phyloP scores from a whole-genome alignment of 2,888 invertebrate species.

The Gryllus longicercus region DNA sequence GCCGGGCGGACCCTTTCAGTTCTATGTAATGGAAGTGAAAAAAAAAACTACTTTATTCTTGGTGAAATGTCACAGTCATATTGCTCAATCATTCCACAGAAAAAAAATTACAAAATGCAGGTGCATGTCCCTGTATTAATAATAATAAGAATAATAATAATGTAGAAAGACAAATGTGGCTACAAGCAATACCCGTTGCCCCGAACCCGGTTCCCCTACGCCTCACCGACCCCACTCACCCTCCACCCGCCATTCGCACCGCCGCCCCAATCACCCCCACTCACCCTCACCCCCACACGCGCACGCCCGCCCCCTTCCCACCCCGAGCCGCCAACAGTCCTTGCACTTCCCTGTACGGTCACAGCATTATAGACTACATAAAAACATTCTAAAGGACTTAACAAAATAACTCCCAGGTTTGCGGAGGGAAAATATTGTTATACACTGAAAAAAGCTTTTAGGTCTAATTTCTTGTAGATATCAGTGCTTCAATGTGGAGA shows the following conservation, averaged over 20 bases:
- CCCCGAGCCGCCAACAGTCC: not conserved
- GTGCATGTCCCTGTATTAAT: not conserved
- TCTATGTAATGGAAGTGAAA: not conserved
- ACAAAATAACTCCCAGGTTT: slow-evolving; percentile 29
- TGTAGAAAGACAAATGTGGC: slow-evolving; percentile 30
- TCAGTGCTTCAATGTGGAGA: slow-evolving; percentile 35
- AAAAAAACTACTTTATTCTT: slow-evolving; percentile 27
- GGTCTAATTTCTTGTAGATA: slow-evolving; percentile 33
- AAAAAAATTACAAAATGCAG: slow-evolving; percentile 24
- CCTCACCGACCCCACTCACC: not conserved
- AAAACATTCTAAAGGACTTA: slow-evolving; percentile 33
- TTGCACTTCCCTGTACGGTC: slow-evolving; percentile 3
- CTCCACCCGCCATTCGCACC: not conserved
- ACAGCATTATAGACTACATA: slow-evolving; percentile 32
- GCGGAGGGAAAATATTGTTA: slow-evolving; percentile 31
- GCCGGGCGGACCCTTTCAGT: not conserved
- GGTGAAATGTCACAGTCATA: slow-evolving; percentile 34
- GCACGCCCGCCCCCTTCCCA: slow-evolving; percentile 22
- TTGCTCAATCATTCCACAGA: slow-evolving; percentile 34
- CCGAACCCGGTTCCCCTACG: slow-evolving; percentile 22
- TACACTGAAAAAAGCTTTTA: slow-evolving; percentile 33
- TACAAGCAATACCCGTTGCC: slow-evolving; percentile 32
- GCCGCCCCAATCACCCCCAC: slow-evolving; percentile 18
- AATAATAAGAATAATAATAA: slow-evolving; percentile 20
- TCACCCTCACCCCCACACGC: slow-evolving; percentile 25